Evolutionary conservation across 1,140 invertebrate genomes (phyloP).

Genomic region (Muscidifurax raptorellus): DNA sequence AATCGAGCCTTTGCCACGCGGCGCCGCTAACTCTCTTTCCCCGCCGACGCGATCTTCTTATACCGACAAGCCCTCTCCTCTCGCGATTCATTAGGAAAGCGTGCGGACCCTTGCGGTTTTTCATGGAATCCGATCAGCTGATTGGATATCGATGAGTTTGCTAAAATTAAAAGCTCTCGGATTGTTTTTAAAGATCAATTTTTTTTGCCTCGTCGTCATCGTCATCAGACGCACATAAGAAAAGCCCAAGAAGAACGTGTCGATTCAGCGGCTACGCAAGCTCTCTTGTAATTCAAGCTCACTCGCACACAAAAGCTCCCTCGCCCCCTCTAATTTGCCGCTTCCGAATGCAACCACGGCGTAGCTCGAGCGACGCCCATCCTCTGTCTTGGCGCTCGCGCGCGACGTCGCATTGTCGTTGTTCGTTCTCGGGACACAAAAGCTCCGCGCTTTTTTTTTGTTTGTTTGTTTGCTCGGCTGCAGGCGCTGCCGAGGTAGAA

Average conservation of each 20-base stretch:
- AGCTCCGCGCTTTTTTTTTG: constrained; percentile 13
- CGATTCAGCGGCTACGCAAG: background rate
- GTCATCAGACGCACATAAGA: background rate
- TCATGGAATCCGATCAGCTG: background rate
- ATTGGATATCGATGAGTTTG: background rate
- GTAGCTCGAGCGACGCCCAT: background rate
- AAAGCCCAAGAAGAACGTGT: background rate
- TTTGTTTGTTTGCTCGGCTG: background rate
- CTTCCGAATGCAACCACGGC: constrained; percentile 18
- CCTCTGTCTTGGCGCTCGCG: constrained; percentile 31
- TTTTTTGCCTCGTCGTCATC: background rate
- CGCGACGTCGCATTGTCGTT: constrained; percentile 19
- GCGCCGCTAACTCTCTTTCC: background rate
- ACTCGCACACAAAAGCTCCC: background rate
- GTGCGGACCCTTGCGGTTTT: background rate
- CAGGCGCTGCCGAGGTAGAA: background rate
- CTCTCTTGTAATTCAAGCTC: constrained; percentile 21
- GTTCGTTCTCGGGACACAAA: background rate
- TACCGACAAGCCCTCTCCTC: background rate
- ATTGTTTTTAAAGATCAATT: background rate
- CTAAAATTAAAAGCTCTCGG: background rate
- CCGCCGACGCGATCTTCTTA: constrained; percentile 27
- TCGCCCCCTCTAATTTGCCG: constrained; percentile 41
- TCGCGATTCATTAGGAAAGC: constrained; percentile 13
- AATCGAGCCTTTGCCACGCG: constrained; percentile 61